These are phyloP conservation scores for Drosophila athabasca DNA, from an alignment of 1,140 invertebrate species.

Conservation along the genomic window DNA sequence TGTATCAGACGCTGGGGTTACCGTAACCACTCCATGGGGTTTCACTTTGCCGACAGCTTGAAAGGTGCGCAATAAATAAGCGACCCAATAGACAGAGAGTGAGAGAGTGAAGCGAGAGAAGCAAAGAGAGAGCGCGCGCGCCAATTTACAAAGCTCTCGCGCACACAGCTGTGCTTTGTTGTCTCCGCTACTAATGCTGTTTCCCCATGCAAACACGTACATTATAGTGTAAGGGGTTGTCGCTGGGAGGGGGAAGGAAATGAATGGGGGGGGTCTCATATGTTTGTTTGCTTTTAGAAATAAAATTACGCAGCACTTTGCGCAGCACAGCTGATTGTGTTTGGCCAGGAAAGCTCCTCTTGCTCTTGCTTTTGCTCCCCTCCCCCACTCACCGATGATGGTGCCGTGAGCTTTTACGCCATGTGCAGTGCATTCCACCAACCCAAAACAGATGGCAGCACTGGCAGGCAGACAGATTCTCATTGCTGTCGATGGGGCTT, in stretches of 20 bases:
- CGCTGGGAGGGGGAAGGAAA: constrained; percentile 3
- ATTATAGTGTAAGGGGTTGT: constrained; percentile 20
- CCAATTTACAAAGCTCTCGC: constrained; percentile 44
- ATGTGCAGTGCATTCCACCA: constrained; percentile 26
- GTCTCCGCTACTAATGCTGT: constrained; percentile 18
- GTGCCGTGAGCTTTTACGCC: constrained; percentile 26
- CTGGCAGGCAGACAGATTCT: background rate
- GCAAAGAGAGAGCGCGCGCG: constrained; percentile 15
- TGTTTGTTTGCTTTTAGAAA: constrained; percentile 43
- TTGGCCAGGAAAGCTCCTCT: constrained; percentile 36
- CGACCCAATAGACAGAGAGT: background rate
- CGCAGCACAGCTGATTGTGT: constrained; percentile 42
- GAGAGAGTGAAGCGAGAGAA: background rate
- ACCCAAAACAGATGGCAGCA: constrained; percentile 38
- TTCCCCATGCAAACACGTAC: constrained; percentile 21
- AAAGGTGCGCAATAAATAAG: constrained; percentile 75
- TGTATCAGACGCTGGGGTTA: constrained; percentile 6
- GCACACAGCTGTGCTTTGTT: constrained; percentile 68
- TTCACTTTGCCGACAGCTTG: constrained; percentile 62
- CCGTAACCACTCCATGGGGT: constrained; percentile 42
- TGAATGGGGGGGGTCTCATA: constrained; percentile 28
- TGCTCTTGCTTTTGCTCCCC: too few species aligned
- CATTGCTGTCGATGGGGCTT: background rate
- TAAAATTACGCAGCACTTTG: constrained; percentile 44
- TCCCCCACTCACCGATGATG: too few species aligned